These are phyloP conservation scores for Sebastes baramenuke DNA, from an alignment of 2,797 vertebrate genomes.

Conservation along the genomic window DNA sequence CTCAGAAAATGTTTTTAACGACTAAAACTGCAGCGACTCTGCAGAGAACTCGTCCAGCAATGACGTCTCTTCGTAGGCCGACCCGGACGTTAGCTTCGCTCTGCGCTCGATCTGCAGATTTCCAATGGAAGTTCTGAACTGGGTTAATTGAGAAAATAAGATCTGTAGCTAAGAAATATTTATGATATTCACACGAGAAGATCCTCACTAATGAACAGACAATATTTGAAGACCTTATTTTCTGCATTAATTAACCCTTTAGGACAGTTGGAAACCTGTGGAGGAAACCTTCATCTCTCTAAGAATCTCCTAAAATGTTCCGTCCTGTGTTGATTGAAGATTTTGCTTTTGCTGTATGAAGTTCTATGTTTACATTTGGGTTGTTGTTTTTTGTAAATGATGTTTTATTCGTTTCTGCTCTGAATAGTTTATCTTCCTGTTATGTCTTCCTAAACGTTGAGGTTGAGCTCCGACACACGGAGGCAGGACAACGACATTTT, in stretches of 20 bases:
- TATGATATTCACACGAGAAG: background rate
- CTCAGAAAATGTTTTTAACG: background rate
- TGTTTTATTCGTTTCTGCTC: slow-evolving; percentile 44
- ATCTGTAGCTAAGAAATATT: background rate
- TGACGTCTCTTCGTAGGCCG: slow-evolving; percentile 30
- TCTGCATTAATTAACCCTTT: background rate
- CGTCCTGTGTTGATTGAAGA: slow-evolving; percentile 20
- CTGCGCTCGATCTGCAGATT: background rate
- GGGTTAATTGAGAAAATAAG: background rate
- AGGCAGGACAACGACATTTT: background rate
- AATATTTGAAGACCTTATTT: background rate
- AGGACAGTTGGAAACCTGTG: background rate
- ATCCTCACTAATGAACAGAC: background rate
- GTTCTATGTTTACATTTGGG: slow-evolving; percentile 72
- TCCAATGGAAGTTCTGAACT: background rate
- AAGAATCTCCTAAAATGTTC: background rate
- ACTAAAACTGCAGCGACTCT: background rate
- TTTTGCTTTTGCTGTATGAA: slow-evolving; percentile 40
- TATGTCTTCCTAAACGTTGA: background rate
- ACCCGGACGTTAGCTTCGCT: slow-evolving; percentile 24
- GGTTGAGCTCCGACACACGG: background rate
- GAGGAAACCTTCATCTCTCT: background rate
- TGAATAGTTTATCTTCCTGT: slow-evolving; percentile 16
- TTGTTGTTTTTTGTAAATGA: slow-evolving; percentile 25
- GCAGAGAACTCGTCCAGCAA: slow-evolving; percentile 13